Base-by-base conservation (phyloP, 2,113 vertebrate genomes). In the Campylorhamphus procurvoides region DNA sequence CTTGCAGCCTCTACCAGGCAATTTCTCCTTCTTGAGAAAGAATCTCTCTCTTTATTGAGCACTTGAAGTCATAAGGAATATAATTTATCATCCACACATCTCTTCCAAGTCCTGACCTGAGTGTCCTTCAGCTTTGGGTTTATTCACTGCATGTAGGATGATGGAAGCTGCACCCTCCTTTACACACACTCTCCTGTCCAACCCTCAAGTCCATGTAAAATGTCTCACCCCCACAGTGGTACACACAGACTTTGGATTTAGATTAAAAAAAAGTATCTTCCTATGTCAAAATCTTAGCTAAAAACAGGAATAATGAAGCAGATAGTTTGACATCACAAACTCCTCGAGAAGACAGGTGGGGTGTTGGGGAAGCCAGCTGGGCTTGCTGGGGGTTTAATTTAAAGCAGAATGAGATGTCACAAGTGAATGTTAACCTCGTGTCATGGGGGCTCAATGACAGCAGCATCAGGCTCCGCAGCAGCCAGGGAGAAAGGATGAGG, bases 381-480 rank as follows among this genome's bases (percentile, higher is more conserved):
- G 29, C 82, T 44, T 67, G 27, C 42, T n/a, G 59, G 40, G 68
- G 55, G 5, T 13, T 71, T 88, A 62, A 71, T 63, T 91, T 66
- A 53, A 66, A 84, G 50, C 53, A 71, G 62, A 93, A 82, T 18
- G 37, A 93, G 78, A 69, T 33, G 46, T 64, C 64, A 62, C 27
- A 64, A 73, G 37, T 10, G 31, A 74, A 10, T 3, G 25, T 9
- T 17, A 93, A 71, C 25, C 66, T 67, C 22, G 1, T 16, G 18
- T 35, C 77, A 46, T 0, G 7, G 66, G n/a, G 39, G 18, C 19
- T 39, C 10, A 28, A 7, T 3, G 13, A 50, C 47, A 86, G 37
- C 35, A 27, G 29, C 86, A 3, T 7, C 4, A 14, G 40, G 47
- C 64, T 27, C 29, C 40, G 40, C 40, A 0, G 1, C 29, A 55